phyloP scores from a whole-genome alignment of 2,888 invertebrate species.

The Drosophila niveifrons region DNA sequence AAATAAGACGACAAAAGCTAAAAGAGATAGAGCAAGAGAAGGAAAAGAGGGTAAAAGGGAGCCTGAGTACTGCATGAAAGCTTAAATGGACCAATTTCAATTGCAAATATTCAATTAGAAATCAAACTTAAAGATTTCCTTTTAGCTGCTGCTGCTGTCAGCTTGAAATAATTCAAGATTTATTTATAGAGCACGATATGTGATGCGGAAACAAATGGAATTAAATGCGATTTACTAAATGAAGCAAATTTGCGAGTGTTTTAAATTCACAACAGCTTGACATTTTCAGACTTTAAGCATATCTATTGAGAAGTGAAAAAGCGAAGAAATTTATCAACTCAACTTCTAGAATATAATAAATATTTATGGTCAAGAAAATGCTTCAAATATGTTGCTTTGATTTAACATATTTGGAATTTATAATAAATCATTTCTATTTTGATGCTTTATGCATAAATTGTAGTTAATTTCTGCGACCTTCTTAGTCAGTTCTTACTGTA shows the following conservation, averaged over 20 bases:
- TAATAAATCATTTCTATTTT: no score
- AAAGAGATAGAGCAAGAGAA: background rate
- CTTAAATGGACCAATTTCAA: slow-evolving; percentile 52
- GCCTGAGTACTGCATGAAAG: slow-evolving; percentile 28
- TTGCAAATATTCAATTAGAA: slow-evolving; percentile 45
- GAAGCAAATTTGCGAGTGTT: no score
- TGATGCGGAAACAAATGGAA: background rate
- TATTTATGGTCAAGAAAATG: no score
- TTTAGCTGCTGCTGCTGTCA: background rate
- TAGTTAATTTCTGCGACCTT: background rate
- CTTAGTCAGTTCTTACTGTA: background rate
- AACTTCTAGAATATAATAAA: no score
- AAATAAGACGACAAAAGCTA: slow-evolving; percentile 30
- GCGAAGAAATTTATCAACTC: no score
- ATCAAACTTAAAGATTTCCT: slow-evolving; percentile 26
- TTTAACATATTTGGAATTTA: no score
- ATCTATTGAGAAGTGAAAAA: no score
- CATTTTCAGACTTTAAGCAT: no score
- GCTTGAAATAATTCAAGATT: slow-evolving; percentile 3
- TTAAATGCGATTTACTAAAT: no score
- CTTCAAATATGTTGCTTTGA: no score
- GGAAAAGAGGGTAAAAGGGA: background rate
- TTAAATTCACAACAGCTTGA: no score
- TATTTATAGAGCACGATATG: background rate
- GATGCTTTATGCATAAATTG: no score